phyloP scores from a whole-genome alignment of 2,888 invertebrate species.

The Zonitis immaculata region DNA sequence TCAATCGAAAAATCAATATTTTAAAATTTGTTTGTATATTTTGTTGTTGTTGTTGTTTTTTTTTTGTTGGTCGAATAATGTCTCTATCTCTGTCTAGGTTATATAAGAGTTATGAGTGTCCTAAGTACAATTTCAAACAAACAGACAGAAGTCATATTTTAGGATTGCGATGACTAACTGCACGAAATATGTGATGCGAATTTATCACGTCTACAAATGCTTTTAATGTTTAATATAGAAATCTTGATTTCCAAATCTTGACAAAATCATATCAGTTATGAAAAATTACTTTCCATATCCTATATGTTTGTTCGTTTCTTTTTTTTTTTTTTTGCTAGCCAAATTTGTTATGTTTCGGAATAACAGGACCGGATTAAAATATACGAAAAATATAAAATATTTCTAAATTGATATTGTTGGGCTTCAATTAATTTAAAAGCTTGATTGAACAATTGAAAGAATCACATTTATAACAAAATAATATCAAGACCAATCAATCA shows the following conservation, averaged over 20 bases:
- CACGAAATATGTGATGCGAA: conserved; percentile 44
- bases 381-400: no score
- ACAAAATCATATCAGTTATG: neutral
- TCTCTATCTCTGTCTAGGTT: neutral
- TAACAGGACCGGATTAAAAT: no score
- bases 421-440: no score
- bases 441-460: no score
- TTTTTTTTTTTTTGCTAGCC: neutral
- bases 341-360: neutral
- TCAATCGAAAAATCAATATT: no score
- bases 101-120: conserved; percentile 34
- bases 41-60: no score
- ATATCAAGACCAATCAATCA: no score
- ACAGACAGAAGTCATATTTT: conserved; percentile 49
- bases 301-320: neutral
- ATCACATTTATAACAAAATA: no score
- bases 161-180: conserved; percentile 47
- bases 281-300: neutral
- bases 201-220: conserved; percentile 41
- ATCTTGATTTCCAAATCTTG: conserved; percentile 7
- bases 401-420: no score
- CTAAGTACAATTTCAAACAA: conserved; percentile 44
- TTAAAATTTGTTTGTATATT: no score
- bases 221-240: conserved; percentile 18
- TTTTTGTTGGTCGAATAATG: no score